phyloP scores from a whole-genome alignment of 2,113 vertebrate genomes.

The Ammodytes dubius region DNA sequence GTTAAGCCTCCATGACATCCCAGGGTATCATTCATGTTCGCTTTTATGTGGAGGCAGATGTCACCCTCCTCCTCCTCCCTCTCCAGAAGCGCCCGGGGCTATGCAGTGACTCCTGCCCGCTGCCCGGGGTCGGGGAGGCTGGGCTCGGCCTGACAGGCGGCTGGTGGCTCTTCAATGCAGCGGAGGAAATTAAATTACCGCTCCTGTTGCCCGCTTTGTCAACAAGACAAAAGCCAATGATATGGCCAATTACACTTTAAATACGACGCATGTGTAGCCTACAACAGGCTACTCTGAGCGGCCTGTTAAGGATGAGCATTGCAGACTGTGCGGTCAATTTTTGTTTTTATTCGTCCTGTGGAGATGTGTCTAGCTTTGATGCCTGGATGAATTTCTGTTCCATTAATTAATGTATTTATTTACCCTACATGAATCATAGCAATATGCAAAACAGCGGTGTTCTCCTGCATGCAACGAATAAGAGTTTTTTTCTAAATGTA shows the following conservation, averaged over 20 bases:
- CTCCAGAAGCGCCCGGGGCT: conserved; percentile 64
- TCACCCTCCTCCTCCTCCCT: conserved; percentile 32
- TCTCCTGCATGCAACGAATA: not conserved
- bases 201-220: conserved; percentile 84
- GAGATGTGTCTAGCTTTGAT: not conserved
- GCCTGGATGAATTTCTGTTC: too few relatives aligned
- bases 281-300: conserved; percentile 38
- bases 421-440: not conserved
- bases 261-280: conserved; percentile 66
- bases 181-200: conserved; percentile 87
- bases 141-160: conserved; percentile 78
- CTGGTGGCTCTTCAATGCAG: conserved; percentile 83
- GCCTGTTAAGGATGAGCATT: not conserved
- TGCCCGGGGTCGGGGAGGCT: conserved; percentile 66
- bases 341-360: not conserved
- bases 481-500: not conserved
- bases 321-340: not conserved
- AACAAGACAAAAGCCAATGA: conserved; percentile 90
- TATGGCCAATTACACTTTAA: conserved; percentile 85
- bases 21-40: conserved; percentile 57
- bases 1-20: conserved; percentile 17
- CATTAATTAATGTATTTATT: not conserved
- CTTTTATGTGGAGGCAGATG: conserved; percentile 73
- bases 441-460: not conserved
- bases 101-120: conserved; percentile 49